Conservation (phyloP, 2,888 invertebrate genomes). For the Apotomis betuletana region DNA sequence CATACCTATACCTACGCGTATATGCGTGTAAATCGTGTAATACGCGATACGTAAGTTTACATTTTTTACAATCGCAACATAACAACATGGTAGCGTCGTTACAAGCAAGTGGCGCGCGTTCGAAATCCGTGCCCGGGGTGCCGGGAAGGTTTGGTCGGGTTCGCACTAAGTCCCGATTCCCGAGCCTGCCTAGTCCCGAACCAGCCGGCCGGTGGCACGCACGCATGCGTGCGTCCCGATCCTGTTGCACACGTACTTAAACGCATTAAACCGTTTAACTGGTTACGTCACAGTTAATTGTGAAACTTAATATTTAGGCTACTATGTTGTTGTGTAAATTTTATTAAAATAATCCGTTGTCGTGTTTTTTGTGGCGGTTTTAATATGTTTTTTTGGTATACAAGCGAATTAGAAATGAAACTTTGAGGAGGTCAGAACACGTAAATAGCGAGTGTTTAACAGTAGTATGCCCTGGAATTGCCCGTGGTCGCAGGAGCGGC, state of each 20-base stretch:
- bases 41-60: too few species aligned
- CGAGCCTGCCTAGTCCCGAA: slow-evolving; percentile 62
- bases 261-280: slow-evolving; percentile 27
- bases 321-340: slow-evolving; percentile 7
- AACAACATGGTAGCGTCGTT: slow-evolving; percentile 19
- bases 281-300: slow-evolving; percentile 19
- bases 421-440: slow-evolving; percentile 56
- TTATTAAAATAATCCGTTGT: background rate
- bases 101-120: slow-evolving; percentile 54
- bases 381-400: slow-evolving; percentile 14
- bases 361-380: slow-evolving; percentile 6
- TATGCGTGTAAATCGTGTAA: too few species aligned
- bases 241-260: slow-evolving; percentile 63
- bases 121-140: slow-evolving; percentile 48
- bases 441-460: slow-evolving; percentile 49
- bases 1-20: too few species aligned
- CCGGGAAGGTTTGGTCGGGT: slow-evolving; percentile 54
- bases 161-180: slow-evolving; percentile 47
- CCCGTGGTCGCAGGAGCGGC: slow-evolving; percentile 75
- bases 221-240: slow-evolving; percentile 64
- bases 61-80: slow-evolving; percentile 4
- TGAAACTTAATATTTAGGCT: background rate
- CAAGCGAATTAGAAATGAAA: slow-evolving; percentile 29
- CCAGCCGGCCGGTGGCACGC: slow-evolving; percentile 64
- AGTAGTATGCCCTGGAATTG: slow-evolving; percentile 74